Evolutionary conservation across 1,140 invertebrate genomes (phyloP).

Genomic region (Drosophila athabasca): DNA sequence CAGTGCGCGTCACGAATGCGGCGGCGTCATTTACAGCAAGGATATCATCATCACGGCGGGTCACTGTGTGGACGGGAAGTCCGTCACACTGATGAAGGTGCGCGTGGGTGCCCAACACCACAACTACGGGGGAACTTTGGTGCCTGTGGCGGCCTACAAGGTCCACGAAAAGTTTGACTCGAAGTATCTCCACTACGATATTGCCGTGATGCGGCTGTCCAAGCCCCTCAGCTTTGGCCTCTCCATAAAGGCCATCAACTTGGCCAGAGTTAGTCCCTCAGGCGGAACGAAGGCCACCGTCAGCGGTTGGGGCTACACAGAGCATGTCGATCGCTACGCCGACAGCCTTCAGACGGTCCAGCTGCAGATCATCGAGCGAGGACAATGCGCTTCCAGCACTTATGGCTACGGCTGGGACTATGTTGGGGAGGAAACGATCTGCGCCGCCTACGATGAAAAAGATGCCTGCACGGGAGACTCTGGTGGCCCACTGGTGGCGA

Average conservation of each 20-base stretch:
- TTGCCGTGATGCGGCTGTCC: conserved; percentile 84
- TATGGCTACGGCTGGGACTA: conserved; percentile 74
- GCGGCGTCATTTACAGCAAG: conserved; percentile 85
- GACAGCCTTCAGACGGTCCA: conserved; percentile 54
- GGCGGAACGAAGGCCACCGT: conserved; percentile 52
- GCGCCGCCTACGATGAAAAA: conserved; percentile 68
- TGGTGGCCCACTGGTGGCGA: conserved; percentile 84
- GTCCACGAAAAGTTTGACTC: conserved; percentile 49
- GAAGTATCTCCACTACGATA: conserved; percentile 81
- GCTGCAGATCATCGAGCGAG: conserved; percentile 56
- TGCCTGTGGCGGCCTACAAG: conserved; percentile 37
- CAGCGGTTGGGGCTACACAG: conserved; percentile 67
- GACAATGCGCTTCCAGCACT: conserved; percentile 46
- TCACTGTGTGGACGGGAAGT: conserved; percentile 84
- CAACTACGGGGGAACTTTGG: conserved; percentile 49
- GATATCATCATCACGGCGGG: conserved; percentile 86
- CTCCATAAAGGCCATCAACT: conserved; percentile 53
- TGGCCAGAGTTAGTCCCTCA: conserved; percentile 52
- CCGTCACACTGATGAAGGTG: conserved; percentile 56
- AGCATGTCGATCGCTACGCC: conserved; percentile 20
- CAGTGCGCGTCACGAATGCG: conserved; percentile 85
- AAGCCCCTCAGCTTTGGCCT: conserved; percentile 42
- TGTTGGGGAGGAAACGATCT: conserved; percentile 80
- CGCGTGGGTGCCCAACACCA: conserved; percentile 68
- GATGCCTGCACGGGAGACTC: conserved; percentile 83